Evolutionary conservation across 1,140 invertebrate genomes (phyloP), one percentile per base, ranked within the genome.

Genomic region (Bombus balteatus): DNA sequence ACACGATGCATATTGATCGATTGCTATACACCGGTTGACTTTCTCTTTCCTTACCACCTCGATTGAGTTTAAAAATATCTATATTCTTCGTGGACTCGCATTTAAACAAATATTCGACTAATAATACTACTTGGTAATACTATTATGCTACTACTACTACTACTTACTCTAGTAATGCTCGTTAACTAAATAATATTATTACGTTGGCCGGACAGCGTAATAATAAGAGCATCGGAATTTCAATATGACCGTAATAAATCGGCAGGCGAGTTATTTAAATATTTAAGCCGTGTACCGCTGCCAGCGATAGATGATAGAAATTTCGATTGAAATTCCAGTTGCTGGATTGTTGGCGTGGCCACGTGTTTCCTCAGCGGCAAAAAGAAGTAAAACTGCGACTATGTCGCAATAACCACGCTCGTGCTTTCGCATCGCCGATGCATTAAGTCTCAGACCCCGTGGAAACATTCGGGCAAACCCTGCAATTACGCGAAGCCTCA

Each of bases 161-260:
- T 6, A 18, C 5, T 53, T 18, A 53, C 15, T 53, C 1, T 53
- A 53, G 18, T 22, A 53, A 53, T 53, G 18, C 47, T 53, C 18
- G 47, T 18, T 53, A 53, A 53, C 47, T 53, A 22, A 53, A 53
- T 53, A 89, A 83, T 88, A 72, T 65, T 62, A 62, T 28, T 28
- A 28, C 28, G 43, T 71, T 70, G 70, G n/a, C 28, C 28, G 34
- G 41, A 84, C 65, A 37, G 87, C 68, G 73, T 83, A 37, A 73
- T 78, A 87, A 89, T 70, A 84, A 85, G 68, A 87, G 57, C 73
- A 37, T 39, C 53, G 89, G 88, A 90, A 90, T 90, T 90, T 90
- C 86, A 90, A 90, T 90, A 90, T 90, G 74, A 39, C 75, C n/a
- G 81, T 84, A 90, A 90, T 87, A 87, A 87, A 90, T 90, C 78